Conservation (phyloP, 2,113 vertebrate genomes). For the Holacanthus passer region DNA sequence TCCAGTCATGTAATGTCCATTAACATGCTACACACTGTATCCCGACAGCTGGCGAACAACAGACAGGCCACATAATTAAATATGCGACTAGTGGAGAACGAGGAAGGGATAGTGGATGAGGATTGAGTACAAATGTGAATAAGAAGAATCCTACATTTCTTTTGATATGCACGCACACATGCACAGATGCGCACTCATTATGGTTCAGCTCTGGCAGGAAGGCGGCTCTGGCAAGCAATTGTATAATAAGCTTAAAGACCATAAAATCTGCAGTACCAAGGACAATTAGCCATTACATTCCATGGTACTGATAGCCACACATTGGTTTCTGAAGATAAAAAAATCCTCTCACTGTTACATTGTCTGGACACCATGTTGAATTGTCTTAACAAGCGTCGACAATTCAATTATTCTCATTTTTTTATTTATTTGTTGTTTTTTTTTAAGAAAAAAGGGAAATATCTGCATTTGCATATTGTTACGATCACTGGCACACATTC, state of each 20-base stretch:
- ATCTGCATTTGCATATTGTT: conserved; percentile 66
- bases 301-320: conserved; percentile 72
- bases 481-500: conserved; percentile 50
- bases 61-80: conserved; percentile 94
- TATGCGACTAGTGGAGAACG: conserved; percentile 84
- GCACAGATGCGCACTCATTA: conserved; percentile 78
- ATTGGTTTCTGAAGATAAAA: conserved; percentile 81
- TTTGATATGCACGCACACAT: conserved; percentile 60
- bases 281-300: conserved; percentile 84
- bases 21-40: conserved; percentile 83
- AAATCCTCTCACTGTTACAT: conserved; percentile 70
- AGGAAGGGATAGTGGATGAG: conserved; percentile 76
- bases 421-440: conserved; percentile 58
- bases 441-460: conserved; percentile 20
- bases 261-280: conserved; percentile 86
- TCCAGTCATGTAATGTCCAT: conserved; percentile 89
- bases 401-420: conserved; percentile 77
- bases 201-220: conserved; percentile 84
- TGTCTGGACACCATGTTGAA: conserved; percentile 79
- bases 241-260: conserved; percentile 96
- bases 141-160: conserved; percentile 50
- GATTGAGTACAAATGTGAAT: conserved; percentile 57
- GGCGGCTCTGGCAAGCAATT: conserved; percentile 88
- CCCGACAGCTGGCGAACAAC: conserved; percentile 77
- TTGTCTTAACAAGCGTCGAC: conserved; percentile 75